Conservation (phyloP, 2,888 invertebrate genomes). For the Nymphalis urticae region DNA sequence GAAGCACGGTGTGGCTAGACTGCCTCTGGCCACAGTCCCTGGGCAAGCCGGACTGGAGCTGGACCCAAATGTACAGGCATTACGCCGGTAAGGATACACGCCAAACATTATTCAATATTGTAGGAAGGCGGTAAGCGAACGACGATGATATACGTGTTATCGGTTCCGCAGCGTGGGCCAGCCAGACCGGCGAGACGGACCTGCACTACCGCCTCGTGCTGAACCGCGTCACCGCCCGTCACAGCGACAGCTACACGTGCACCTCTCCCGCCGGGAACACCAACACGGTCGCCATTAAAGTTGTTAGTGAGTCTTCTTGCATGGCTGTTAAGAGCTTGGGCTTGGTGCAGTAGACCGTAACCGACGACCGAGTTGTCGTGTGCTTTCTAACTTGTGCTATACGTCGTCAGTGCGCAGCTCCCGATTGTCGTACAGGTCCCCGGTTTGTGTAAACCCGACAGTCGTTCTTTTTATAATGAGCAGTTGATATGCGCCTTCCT, state of each 20-base stretch:
- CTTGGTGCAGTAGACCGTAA: no score
- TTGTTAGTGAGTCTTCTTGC: conserved; percentile 85
- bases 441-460: not conserved
- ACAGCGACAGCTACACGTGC: conserved; percentile 92
- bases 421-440: not conserved
- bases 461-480: not conserved
- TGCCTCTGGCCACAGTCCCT: conserved; percentile 88
- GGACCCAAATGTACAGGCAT: conserved; percentile 83
- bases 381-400: no score
- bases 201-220: conserved; percentile 91
- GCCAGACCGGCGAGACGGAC: conserved; percentile 87
- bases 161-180: conserved; percentile 85
- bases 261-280: conserved; percentile 90
- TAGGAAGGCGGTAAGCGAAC: no score
- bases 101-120: no score
- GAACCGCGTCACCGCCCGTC: conserved; percentile 90
- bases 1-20: conserved; percentile 89
- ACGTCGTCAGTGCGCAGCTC: no score
- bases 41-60: conserved; percentile 93
- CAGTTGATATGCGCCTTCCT: not conserved
- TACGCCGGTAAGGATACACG: conserved; percentile 19
- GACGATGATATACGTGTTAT: not conserved
- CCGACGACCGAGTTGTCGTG: no score
- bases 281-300: conserved; percentile 86
- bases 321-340: conserved; percentile 1